Evolutionary conservation across 1,140 invertebrate genomes (phyloP), one percentile per base, ranked within the genome.

Genomic region (Thereuonema tuberculata): DNA sequence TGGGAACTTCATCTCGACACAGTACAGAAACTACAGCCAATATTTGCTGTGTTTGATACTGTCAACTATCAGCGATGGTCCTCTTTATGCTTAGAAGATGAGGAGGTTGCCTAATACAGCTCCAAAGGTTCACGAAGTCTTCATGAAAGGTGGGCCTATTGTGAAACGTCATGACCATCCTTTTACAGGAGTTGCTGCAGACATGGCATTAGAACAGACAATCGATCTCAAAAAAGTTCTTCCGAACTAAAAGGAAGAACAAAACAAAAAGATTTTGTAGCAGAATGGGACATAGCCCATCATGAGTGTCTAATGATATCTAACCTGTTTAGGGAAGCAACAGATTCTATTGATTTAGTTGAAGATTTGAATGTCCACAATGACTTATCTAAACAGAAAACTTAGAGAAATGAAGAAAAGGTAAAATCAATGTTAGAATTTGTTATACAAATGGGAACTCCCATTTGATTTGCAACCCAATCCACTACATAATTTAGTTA

Each of bases 281-380:
- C 53, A 53, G 46, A 60, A 15, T 60, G 59, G 9, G 59, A 60
- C 1, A 60, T 60, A 21, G 54, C 50, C 20, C 29, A 61, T 29
- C 50, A n/a, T n/a, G n/a, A n/a, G n/a, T n/a, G n/a, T n/a, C n/a
- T n/a, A n/a, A n/a, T n/a, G n/a, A n/a, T n/a, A n/a, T n/a, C n/a
- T n/a, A n/a, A n/a, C n/a, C n/a, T n/a, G n/a, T n/a, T n/a, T n/a
- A n/a, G n/a, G n/a, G 59, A 60, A 43, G 37, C n/a, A 43, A 43
- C 37, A 43, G 37, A 43, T n/a, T 43, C 37, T n/a, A 43, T 43
- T 43, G 37, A 9, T 43, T 43, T 43, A 12, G 37, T 43, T 43
- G 37, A 43, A 43, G 37, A n/a, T 12, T 43, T 43, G 37, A 43
- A 43, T n/a, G n/a, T 43, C 37, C 37, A 43, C 37, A 9, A 43